A percentile compares a stretch with the other conserved stretches of the same genome.
Evolutionary conservation across 1,140 invertebrate genomes (phyloP).

Genomic region (Lordiphosa mommai): DNA sequence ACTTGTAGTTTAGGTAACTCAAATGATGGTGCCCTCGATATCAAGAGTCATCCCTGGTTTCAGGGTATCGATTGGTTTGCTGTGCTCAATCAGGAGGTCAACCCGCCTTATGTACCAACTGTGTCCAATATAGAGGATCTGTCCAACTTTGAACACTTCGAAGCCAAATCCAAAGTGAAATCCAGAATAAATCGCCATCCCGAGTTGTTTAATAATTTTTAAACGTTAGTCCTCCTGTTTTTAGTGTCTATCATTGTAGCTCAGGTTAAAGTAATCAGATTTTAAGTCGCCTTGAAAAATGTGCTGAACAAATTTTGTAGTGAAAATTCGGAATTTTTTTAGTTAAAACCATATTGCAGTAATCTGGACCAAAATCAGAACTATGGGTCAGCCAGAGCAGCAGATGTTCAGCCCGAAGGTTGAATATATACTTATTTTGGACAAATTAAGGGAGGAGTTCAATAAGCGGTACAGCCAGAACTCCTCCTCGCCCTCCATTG

Average conservation of each 20-base stretch:
- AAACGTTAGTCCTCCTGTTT: slow-evolving; percentile 30
- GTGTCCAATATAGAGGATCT: slow-evolving; percentile 46
- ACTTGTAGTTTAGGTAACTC: slow-evolving; percentile 87
- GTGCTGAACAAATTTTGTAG: slow-evolving; percentile 1
- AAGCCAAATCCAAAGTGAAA: slow-evolving; percentile 19
- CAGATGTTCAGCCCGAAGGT: slow-evolving; percentile 61
- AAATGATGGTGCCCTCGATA: slow-evolving; percentile 86
- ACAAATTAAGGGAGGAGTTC: slow-evolving; percentile 60
- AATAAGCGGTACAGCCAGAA: slow-evolving; percentile 43
- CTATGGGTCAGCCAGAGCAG: slow-evolving; percentile 18
- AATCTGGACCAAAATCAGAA: background rate
- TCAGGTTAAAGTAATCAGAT: background rate
- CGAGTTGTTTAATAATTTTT: slow-evolving; percentile 59
- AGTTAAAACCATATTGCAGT: no score
- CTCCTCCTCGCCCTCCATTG: slow-evolving; percentile 39
- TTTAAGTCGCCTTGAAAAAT: background rate
- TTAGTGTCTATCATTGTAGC: slow-evolving; percentile 1
- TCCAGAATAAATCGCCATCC: slow-evolving; percentile 57
- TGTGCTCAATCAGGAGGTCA: slow-evolving; percentile 89
- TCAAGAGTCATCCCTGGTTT: slow-evolving; percentile 87
- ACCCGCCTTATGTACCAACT: slow-evolving; percentile 88
- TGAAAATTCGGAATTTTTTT: slow-evolving; percentile 1
- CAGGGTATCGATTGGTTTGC: slow-evolving; percentile 90
- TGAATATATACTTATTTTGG: slow-evolving; percentile 55
- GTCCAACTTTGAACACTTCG: slow-evolving; percentile 52